Conservation (phyloP, 2,113 vertebrate genomes). For the Zosterops hypoxanthus region DNA sequence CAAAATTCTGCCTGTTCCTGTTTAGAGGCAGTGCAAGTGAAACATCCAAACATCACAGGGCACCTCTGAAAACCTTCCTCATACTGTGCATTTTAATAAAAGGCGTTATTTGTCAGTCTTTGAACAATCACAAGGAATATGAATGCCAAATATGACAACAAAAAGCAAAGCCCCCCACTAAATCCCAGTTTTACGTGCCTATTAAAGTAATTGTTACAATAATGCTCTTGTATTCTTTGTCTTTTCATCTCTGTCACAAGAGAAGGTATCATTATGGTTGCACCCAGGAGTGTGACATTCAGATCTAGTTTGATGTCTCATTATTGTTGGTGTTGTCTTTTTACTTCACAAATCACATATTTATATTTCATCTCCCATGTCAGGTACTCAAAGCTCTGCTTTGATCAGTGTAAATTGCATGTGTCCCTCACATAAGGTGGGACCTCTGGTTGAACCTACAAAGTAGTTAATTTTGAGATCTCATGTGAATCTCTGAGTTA, state of each 20-base stretch:
- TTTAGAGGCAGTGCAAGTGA: not conserved
- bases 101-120: not conserved
- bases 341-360: conserved; percentile 3
- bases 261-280: not conserved
- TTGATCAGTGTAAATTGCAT: conserved; percentile 17
- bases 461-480: not conserved
- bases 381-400: conserved; percentile 26
- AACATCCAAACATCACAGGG: not conserved
- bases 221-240: not conserved
- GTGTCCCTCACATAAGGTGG: not conserved
- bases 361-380: not conserved
- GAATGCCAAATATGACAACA: not conserved
- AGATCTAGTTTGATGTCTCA: conserved; percentile 17
- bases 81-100: not conserved
- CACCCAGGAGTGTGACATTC: conserved; percentile 8
- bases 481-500: not conserved
- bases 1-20: not conserved
- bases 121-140: not conserved
- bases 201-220: conserved; percentile 6
- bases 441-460: not conserved
- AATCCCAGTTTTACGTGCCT: not conserved
- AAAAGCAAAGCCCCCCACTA: not conserved
- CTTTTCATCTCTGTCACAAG: conserved; percentile 31
- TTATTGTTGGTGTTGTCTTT: conserved; percentile 42
- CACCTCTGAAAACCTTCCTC: not conserved